phyloP scores from a whole-genome alignment of 1,140 invertebrate genomes.

The Archivesica marissinica region DNA sequence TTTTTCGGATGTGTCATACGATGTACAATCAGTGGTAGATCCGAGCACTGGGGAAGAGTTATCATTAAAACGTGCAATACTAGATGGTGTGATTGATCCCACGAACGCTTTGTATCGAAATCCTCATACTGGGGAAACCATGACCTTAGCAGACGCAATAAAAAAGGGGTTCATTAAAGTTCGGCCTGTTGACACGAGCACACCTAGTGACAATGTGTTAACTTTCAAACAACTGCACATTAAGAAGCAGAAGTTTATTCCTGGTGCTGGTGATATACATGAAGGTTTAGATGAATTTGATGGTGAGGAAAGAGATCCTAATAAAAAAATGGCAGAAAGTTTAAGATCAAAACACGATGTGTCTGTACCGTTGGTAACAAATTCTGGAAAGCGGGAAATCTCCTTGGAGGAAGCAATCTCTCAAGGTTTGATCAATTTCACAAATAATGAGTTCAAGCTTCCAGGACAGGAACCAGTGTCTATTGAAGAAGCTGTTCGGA shows the following conservation, averaged over 20 bases:
- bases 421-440: constrained; percentile 87
- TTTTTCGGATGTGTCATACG: constrained; percentile 73
- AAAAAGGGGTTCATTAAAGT: constrained; percentile 84
- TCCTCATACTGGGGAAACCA: constrained; percentile 78
- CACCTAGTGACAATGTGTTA: constrained; percentile 89
- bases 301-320: constrained; percentile 66
- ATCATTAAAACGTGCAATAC: constrained; percentile 78
- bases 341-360: constrained; percentile 62
- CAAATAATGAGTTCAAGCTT: constrained; percentile 80
- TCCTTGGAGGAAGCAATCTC: constrained; percentile 93
- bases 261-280: constrained; percentile 90
- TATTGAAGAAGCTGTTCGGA: constrained; percentile 92
- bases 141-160: constrained; percentile 86
- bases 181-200: constrained; percentile 76
- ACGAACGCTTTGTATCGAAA: constrained; percentile 78
- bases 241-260: constrained; percentile 74
- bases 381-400: constrained; percentile 84
- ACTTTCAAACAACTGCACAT: constrained; percentile 78
- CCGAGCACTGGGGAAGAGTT: constrained; percentile 78
- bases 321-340: constrained; percentile 84
- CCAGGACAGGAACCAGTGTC: constrained; percentile 85
- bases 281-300: constrained; percentile 87
- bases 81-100: constrained; percentile 78
- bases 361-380: constrained; percentile 48
- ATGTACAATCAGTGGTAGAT: constrained; percentile 76